Base-by-base conservation (phyloP, 2,797 vertebrate genomes). In the Ataeniobius toweri region DNA sequence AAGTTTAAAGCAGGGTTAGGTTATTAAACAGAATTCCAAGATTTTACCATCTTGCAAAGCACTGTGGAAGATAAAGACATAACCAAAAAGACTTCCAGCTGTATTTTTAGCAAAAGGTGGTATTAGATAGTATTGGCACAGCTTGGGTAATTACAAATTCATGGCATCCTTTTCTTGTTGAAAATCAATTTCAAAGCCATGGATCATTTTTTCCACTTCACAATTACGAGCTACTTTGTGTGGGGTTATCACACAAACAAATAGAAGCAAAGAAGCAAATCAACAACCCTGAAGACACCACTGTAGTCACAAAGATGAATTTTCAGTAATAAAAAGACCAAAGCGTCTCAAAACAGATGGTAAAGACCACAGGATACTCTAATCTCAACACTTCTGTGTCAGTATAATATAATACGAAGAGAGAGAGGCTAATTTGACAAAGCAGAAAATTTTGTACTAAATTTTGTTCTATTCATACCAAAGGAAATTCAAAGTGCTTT, bases 301-400 rank as follows among this genome's bases (percentile, higher is more conserved):
- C 39, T 63, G 48, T 44, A 70, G 48, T 76, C 79, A 69, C 10
- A 31, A 63, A 81, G 59, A 80, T 51, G 44, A 58, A 73, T 76
- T n/a, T 73, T 79, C 65, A 76, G 28, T 70, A 5, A 61, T 50
- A 74, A 78, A 78, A 74, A 61, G 41, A 78, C 53, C 44, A 46
- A 68, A 73, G 68, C 59, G 61, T 73, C 73, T 68, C 73, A 71
- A 39, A 81, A 81, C 83, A 82, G 80, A 77, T 85, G 80, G 77
- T 74, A 59, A 41, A 72, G 48, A 63, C 77, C 72, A 59, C 74
- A 71, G 73, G 75, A 58, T 79, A 75, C 71, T 44, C 55, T 56
- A 70, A 73, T 71, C 71, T 76, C 50, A 81, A 78, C 58, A 81
- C 76, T 50, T 71, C 70, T 74, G 63, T 74, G 71, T 65, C 77